Evolutionary conservation across 2,113 vertebrate species (phyloP).

Genomic region (Aleadryas rufinucha): DNA sequence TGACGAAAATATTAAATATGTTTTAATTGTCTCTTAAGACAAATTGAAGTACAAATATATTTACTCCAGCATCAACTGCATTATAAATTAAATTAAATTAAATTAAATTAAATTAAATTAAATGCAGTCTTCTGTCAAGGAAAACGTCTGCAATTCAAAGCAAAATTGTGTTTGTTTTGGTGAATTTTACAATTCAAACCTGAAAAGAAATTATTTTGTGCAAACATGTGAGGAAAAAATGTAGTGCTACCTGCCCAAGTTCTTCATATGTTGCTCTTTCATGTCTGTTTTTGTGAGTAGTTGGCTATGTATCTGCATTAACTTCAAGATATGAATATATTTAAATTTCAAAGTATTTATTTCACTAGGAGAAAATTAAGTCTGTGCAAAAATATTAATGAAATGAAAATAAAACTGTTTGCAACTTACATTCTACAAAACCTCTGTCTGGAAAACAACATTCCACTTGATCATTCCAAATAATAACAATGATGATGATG

Average conservation of each 20-base stretch:
- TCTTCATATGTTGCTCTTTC: neutral
- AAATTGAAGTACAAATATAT: neutral
- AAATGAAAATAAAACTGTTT: constrained; percentile 17
- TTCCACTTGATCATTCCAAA: neutral
- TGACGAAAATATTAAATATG: neutral
- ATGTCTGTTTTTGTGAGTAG: neutral
- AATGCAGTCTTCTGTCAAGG: neutral
- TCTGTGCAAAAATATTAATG: neutral
- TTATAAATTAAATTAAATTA: neutral
- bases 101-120: neutral
- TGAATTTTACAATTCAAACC: neutral
- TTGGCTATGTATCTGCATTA: neutral
- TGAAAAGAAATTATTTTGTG: neutral
- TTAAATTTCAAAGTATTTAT: neutral
- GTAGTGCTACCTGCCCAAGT: neutral
- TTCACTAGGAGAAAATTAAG: neutral
- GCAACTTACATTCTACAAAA: neutral
- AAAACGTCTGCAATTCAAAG: neutral
- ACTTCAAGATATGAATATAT: neutral
- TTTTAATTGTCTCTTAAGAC: neutral
- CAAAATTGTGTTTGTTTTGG: neutral
- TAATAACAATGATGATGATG: neutral
- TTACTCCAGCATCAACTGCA: constrained; percentile 30
- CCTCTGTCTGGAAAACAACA: neutral
- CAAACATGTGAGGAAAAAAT: neutral